These are phyloP conservation scores for Pteria penguin DNA, from an alignment of 2,888 invertebrate species.

Conservation along the genomic window DNA sequence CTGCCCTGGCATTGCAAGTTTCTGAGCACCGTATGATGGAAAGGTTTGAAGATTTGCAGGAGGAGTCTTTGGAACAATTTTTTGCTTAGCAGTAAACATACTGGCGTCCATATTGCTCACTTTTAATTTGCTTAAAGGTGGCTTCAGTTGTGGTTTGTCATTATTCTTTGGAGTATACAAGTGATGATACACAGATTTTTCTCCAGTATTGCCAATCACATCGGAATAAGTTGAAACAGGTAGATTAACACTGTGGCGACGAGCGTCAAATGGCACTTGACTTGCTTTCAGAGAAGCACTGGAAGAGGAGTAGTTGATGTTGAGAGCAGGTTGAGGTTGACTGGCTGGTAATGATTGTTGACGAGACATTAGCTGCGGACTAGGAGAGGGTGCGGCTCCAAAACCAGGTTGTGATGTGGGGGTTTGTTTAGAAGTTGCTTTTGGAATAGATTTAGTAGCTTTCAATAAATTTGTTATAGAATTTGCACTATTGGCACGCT, in stretches of 20 bases:
- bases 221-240: not conserved
- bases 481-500: constrained; percentile 1
- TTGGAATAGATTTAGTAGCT: constrained; percentile 30
- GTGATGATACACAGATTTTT: constrained; percentile 18
- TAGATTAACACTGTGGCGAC: constrained; percentile 7
- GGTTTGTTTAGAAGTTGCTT: not conserved
- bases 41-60: not conserved
- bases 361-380: too few relatives aligned
- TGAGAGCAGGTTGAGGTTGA: not conserved
- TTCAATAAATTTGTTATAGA: constrained; percentile 26
- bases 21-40: not conserved
- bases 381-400: not conserved
- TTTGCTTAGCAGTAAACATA: not conserved
- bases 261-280: not conserved
- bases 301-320: not conserved
- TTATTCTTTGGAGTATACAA: constrained; percentile 5
- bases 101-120: not conserved
- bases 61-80: constrained; percentile 8
- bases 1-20: not conserved
- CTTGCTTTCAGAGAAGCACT: not conserved
- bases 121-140: constrained; percentile 11
- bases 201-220: not conserved
- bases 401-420: too few relatives aligned
- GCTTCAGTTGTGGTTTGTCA: not conserved
- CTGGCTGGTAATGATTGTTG: not conserved